Evolutionary conservation across 1,140 invertebrate species (phyloP).

Genomic region (Bombus impatiens): DNA sequence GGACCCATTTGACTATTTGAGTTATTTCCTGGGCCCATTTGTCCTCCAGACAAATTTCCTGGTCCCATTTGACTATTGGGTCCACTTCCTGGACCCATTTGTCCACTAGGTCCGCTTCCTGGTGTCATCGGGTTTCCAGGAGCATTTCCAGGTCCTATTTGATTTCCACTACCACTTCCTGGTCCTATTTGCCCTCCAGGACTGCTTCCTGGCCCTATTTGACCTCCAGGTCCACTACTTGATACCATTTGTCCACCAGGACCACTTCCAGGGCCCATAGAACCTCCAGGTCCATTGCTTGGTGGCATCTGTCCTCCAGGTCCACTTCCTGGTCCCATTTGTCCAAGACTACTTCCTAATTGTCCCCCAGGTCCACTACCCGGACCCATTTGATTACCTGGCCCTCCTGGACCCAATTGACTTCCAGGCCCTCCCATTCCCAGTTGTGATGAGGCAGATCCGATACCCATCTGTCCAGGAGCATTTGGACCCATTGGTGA

Average conservation of each 20-base stretch:
- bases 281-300: conserved; percentile 53
- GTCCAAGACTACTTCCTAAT: conserved; percentile 54
- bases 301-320: conserved; percentile 54
- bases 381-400: conserved; percentile 56
- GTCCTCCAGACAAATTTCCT: conserved; percentile 39
- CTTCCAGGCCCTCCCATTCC: conserved; percentile 53
- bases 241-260: conserved; percentile 58
- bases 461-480: conserved; percentile 59
- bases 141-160: conserved; percentile 60
- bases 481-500: conserved; percentile 64
- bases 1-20: conserved; percentile 63
- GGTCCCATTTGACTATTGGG: conserved; percentile 62
- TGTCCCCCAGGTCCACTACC: conserved; percentile 55
- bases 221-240: conserved; percentile 52
- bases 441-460: conserved; percentile 63
- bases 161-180: conserved; percentile 52
- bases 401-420: conserved; percentile 61
- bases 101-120: conserved; percentile 55
- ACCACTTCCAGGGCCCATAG: conserved; percentile 47
- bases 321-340: conserved; percentile 61
- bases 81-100: conserved; percentile 62
- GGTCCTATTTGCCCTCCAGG: conserved; percentile 58
- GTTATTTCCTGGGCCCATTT: conserved; percentile 57
- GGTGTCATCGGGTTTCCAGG: conserved; percentile 47
- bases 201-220: conserved; percentile 54